Evolutionary conservation across 1,140 invertebrate species (phyloP).

Genomic region (Scaptomyza hsui): DNA sequence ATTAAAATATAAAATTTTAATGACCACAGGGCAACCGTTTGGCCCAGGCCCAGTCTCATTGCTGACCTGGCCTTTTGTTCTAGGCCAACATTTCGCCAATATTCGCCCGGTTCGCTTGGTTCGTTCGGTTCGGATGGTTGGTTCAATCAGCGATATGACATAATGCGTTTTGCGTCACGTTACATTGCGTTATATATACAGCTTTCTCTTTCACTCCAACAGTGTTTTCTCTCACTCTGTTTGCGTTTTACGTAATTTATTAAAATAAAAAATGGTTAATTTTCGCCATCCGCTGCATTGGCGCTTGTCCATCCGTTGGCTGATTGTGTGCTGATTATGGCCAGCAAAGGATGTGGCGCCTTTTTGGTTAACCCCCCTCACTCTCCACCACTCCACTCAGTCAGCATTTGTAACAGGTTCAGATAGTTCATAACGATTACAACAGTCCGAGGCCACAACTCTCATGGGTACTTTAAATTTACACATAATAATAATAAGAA

Average conservation of each 20-base stretch:
- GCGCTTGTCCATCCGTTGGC: slow-evolving; percentile 49
- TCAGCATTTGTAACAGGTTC: slow-evolving; percentile 26
- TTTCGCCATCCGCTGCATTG: slow-evolving; percentile 70
- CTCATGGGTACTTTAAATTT: slow-evolving; percentile 55
- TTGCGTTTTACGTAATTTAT: slow-evolving; percentile 65
- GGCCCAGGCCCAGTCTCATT: slow-evolving; percentile 11
- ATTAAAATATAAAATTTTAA: slow-evolving; percentile 82
- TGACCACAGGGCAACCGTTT: slow-evolving; percentile 54
- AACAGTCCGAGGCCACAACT: slow-evolving; percentile 36
- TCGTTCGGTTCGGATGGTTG: slow-evolving; percentile 57
- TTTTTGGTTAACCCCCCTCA: slow-evolving; percentile 47
- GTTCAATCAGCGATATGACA: slow-evolving; percentile 81
- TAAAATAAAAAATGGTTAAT: slow-evolving; percentile 78
- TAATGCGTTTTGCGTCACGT: slow-evolving; percentile 78
- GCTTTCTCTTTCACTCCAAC: slow-evolving; percentile 17
- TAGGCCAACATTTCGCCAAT: slow-evolving; percentile 68
- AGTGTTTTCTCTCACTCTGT: background rate
- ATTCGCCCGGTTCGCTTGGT: slow-evolving; percentile 39
- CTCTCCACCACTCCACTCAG: background rate
- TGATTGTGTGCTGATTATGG: slow-evolving; percentile 76
- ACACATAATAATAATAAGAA: no score
- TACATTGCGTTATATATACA: slow-evolving; percentile 68
- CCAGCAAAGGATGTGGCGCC: slow-evolving; percentile 69
- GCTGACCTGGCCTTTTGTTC: slow-evolving; percentile 65
- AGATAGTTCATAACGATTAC: slow-evolving; percentile 62